phyloP scores from a whole-genome alignment of 1,140 invertebrate genomes.

The Drosophila kanapiae region DNA sequence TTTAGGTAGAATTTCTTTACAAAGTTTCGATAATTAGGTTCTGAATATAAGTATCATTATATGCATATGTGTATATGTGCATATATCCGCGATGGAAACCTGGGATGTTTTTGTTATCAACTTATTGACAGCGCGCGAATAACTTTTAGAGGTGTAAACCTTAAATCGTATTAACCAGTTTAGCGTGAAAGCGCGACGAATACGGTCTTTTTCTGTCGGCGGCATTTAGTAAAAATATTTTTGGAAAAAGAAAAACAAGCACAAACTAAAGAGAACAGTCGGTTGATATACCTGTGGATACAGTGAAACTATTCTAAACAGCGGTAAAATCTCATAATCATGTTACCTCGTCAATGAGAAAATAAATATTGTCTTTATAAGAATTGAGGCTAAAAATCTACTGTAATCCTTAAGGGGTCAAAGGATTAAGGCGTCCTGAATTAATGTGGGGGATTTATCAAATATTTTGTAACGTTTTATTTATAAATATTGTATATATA shows the following conservation, averaged over 20 bases:
- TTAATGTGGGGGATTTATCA: no score
- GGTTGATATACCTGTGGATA: background rate
- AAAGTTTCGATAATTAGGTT: background rate
- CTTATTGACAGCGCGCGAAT: background rate
- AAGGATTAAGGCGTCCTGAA: no score
- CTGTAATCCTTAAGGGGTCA: no score
- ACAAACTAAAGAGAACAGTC: background rate
- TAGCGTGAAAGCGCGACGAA: background rate
- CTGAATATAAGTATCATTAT: background rate
- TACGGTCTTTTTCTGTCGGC: background rate
- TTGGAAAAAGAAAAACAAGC: background rate
- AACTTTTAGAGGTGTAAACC: conserved; percentile 6
- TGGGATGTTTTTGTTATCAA: conserved; percentile 1
- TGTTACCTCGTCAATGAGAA: background rate
- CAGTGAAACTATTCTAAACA: background rate
- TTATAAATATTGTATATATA: no score
- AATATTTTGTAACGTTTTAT: no score
- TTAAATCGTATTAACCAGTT: conserved; percentile 9
- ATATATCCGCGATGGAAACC: background rate
- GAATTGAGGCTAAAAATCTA: no score
- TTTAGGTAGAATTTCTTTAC: background rate
- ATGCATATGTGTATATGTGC: no score
- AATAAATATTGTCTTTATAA: background rate
- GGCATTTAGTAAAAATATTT: background rate
- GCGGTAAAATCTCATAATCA: background rate